Evolutionary conservation across 2,888 invertebrate species (phyloP).

Genomic region (Agrotis puta): DNA sequence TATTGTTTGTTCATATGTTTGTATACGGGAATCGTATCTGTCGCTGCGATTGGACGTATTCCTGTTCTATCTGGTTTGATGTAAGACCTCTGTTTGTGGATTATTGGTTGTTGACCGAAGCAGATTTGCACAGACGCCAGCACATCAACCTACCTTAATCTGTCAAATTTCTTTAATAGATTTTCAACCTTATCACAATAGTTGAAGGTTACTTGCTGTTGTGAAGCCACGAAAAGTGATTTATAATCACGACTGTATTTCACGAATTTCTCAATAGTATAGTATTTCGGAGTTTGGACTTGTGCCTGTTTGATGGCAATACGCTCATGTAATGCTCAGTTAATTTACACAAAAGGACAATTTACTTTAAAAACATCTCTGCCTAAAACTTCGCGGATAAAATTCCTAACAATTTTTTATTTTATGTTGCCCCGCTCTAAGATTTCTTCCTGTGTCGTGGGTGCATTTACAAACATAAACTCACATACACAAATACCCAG

Average conservation of each 20-base stretch:
- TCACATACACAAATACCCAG: no score
- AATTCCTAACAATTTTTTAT: no score
- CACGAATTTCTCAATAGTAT: not conserved
- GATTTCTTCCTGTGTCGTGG: no score
- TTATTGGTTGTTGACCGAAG: not conserved
- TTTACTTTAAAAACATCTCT: no score
- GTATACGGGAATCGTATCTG: constrained; percentile 25
- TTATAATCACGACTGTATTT: not conserved
- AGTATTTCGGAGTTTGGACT: not conserved
- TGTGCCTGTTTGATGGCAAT: not conserved
- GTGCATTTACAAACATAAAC: no score
- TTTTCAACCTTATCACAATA: no score
- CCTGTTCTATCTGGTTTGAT: constrained; percentile 14
- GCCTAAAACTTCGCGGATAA: not conserved
- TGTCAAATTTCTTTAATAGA: no score
- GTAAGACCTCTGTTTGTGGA: not conserved
- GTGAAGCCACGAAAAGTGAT: not conserved
- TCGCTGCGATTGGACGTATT: constrained; percentile 30
- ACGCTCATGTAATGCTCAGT: no score
- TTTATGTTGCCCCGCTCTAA: no score
- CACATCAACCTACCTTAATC: no score
- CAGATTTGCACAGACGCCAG: not conserved
- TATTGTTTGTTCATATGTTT: constrained; percentile 48
- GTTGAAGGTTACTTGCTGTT: no score
- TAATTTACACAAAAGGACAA: no score